Evolutionary conservation across 2,113 vertebrate species (phyloP).

Genomic region (Heterochromis multidens): DNA sequence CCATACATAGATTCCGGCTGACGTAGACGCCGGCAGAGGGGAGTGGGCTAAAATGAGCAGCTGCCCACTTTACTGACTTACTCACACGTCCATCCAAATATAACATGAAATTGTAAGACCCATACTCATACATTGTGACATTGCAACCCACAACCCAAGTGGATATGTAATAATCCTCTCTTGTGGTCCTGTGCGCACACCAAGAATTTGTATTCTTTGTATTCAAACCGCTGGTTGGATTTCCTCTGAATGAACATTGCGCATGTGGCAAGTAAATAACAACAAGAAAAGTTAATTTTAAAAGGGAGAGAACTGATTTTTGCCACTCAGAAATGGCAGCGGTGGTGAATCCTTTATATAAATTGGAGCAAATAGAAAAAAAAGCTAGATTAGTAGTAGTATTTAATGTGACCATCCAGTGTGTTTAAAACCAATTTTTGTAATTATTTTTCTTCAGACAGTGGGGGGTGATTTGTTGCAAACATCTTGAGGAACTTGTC

Average conservation of each 20-base stretch:
- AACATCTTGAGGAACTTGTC: no score
- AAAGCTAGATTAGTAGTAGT: neutral
- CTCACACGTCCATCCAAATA: constrained; percentile 20
- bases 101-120: constrained; percentile 2
- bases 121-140: constrained; percentile 5
- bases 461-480: no score
- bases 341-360: neutral
- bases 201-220: neutral
- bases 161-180: neutral
- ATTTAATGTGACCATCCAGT: neutral
- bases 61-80: constrained; percentile 29
- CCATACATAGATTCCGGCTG: constrained; percentile 57
- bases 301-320: no score
- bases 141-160: neutral
- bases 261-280: neutral
- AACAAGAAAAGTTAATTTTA: no score
- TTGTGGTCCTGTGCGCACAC: neutral
- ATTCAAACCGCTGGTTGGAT: neutral
- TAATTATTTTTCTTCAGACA: neutral
- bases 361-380: neutral
- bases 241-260: neutral
- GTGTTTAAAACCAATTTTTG: neutral
- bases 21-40: constrained; percentile 35
- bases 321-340: no score
- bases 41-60: constrained; percentile 46